A percentile compares a stretch with the other conserved stretches of the same genome.
These are phyloP conservation scores for Argyra leucocephala DNA, from an alignment of 2,888 invertebrate genomes.

Conservation along the genomic window DNA sequence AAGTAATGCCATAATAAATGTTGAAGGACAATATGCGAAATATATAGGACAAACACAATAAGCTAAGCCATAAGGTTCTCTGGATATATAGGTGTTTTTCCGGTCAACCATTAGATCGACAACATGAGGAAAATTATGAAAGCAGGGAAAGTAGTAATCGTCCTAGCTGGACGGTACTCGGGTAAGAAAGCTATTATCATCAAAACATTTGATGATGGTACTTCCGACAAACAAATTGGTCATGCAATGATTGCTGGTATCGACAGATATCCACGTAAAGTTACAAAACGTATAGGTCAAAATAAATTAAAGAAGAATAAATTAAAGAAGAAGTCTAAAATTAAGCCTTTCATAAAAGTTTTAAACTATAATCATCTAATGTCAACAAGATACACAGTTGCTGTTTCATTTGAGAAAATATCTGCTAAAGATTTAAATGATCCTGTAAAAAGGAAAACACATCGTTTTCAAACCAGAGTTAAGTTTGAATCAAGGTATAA, in stretches of 20 bases:
- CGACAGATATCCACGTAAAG: constrained; percentile 92
- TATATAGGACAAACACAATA: no score
- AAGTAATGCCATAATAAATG: no score
- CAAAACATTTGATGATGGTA: constrained; percentile 93
- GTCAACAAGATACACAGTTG: constrained; percentile 90
- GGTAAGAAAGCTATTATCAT: constrained; percentile 95
- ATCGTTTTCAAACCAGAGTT: constrained; percentile 85
- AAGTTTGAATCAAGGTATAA: constrained; percentile 98
- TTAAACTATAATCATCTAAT: constrained; percentile 86
- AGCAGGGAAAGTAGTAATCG: constrained; percentile 94
- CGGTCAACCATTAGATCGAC: constrained; percentile 43
- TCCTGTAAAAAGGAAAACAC: constrained; percentile 91
- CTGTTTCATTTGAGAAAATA: constrained; percentile 86
- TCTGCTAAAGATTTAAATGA: constrained; percentile 90
- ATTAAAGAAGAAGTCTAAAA: constrained; percentile 89
- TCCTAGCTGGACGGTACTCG: constrained; percentile 96
- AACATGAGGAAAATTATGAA: constrained; percentile 99
- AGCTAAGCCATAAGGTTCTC: no score
- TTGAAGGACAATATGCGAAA: no score
- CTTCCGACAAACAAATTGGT: constrained; percentile 90
- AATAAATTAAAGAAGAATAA: constrained; percentile 81
- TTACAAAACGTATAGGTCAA: constrained; percentile 91
- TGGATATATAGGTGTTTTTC: constrained; percentile 26
- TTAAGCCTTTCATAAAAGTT: constrained; percentile 95
- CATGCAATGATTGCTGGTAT: constrained; percentile 98